Evolutionary conservation across 2,888 invertebrate species (phyloP).

Genomic region (Tuta absoluta): DNA sequence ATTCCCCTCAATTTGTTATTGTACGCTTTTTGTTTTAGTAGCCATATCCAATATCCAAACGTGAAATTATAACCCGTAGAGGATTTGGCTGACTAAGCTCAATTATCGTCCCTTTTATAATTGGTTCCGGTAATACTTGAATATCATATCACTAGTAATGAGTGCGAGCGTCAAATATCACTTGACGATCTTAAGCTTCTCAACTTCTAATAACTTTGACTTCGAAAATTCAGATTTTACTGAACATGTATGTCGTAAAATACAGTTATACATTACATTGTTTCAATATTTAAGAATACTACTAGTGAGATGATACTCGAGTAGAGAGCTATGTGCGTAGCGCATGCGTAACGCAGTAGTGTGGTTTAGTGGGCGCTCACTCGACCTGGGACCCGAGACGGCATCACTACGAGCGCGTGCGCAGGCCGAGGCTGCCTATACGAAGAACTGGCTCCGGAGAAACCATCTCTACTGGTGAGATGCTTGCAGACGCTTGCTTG

Average conservation of each 20-base stretch:
- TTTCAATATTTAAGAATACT: no score
- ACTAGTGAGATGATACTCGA: constrained; percentile 41
- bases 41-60: constrained; percentile 18
- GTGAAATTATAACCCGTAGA: neutral
- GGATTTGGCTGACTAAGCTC: constrained; percentile 18
- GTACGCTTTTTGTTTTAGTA: constrained; percentile 28
- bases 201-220: no score
- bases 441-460: constrained; percentile 85
- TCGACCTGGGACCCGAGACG: constrained; percentile 95
- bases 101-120: constrained; percentile 31
- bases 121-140: constrained; percentile 36
- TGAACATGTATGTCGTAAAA: no score
- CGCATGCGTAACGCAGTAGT: constrained; percentile 83
- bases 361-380: constrained; percentile 78
- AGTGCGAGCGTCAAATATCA: no score
- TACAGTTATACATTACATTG: no score
- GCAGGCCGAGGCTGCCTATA: constrained; percentile 81
- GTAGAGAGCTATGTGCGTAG: constrained; percentile 54
- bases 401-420: constrained; percentile 94
- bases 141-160: constrained; percentile 41
- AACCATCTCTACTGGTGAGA: constrained; percentile 82
- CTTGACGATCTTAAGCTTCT: no score
- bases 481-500: constrained; percentile 31
- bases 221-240: no score
- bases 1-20: constrained; percentile 25